These are phyloP conservation scores for Drosophila maculinotata DNA, from an alignment of 2,888 invertebrate species.

Conservation along the genomic window DNA sequence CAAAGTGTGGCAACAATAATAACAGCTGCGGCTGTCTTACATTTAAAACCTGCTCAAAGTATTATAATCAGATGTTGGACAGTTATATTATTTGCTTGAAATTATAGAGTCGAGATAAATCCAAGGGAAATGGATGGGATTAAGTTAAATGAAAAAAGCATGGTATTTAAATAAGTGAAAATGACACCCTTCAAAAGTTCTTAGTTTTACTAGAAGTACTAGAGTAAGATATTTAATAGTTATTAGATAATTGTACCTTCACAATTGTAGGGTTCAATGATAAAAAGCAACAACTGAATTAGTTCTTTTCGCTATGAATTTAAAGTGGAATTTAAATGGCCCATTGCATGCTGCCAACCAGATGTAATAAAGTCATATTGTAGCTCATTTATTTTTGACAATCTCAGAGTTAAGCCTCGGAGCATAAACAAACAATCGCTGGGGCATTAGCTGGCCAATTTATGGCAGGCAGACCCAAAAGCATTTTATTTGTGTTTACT, in stretches of 20 bases:
- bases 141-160: too few relatives aligned
- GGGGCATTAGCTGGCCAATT: conserved; percentile 49
- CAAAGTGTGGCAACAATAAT: conserved; percentile 18
- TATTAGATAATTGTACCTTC: too few relatives aligned
- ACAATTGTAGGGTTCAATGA: too few relatives aligned
- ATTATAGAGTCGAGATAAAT: background rate
- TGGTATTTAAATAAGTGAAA: too few relatives aligned
- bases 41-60: conserved; percentile 1
- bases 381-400: conserved; percentile 37
- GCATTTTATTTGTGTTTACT: conserved; percentile 60
- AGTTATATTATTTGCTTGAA: background rate
- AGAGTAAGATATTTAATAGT: too few relatives aligned
- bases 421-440: conserved; percentile 57
- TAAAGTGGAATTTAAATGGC: conserved; percentile 1
- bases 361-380: conserved; percentile 26
- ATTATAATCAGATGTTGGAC: background rate
- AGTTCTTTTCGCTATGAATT: background rate
- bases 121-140: too few relatives aligned
- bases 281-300: background rate
- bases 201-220: too few relatives aligned
- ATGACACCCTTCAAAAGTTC: too few relatives aligned
- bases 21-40: background rate
- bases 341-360: background rate
- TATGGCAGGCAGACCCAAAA: conserved; percentile 34
- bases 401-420: conserved; percentile 37